Evolutionary conservation across 2,888 invertebrate genomes (phyloP).

Genomic region (Agonum fuliginosum): DNA sequence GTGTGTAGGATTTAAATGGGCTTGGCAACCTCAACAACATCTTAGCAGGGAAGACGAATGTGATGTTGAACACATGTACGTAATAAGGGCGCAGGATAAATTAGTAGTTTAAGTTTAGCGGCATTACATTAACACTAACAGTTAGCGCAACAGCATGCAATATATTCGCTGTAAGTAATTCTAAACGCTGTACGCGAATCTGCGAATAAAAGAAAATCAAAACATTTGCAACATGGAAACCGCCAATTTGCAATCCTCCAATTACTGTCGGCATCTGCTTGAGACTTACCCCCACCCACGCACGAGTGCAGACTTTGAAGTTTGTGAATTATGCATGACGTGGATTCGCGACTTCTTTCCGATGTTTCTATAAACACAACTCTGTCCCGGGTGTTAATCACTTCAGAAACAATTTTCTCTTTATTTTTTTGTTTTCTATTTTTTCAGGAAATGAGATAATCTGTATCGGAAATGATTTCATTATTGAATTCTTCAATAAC

Average conservation of each 20-base stretch:
- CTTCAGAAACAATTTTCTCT: constrained; percentile 2
- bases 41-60: constrained; percentile 11
- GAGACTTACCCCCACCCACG: background rate
- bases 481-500: constrained; percentile 20
- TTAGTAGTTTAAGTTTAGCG: constrained; percentile 9
- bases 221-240: constrained; percentile 38
- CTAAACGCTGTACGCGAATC: background rate
- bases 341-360: constrained; percentile 22
- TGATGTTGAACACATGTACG: constrained; percentile 2
- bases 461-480: constrained; percentile 39
- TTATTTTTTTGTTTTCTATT: constrained; percentile 15
- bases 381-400: background rate
- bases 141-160: constrained; percentile 21
- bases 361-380: constrained; percentile 40
- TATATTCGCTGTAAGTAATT: constrained; percentile 27
- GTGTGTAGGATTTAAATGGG: too few relatives aligned
- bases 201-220: constrained; percentile 37
- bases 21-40: constrained; percentile 29
- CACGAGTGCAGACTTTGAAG: constrained; percentile 19
- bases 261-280: background rate
- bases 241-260: constrained; percentile 48
- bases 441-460: background rate
- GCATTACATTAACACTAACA: background rate
- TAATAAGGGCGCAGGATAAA: constrained; percentile 29
- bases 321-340: constrained; percentile 48